A percentile compares a stretch with the other conserved stretches of the same genome.
These are phyloP conservation scores for Conopomorpha cramerella DNA, from an alignment of 1,140 invertebrate species.

Conservation along the genomic window DNA sequence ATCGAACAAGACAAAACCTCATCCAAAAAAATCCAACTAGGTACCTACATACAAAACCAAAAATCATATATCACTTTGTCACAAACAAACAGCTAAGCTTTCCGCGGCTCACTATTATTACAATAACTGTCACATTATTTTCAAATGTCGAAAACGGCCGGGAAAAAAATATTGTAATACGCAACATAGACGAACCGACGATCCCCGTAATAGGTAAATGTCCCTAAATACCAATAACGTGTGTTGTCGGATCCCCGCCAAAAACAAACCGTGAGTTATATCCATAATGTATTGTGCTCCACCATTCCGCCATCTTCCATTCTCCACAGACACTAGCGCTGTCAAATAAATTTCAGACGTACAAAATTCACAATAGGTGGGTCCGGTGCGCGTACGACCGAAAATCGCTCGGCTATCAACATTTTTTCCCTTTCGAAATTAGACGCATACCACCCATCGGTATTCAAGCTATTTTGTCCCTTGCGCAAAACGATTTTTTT, in stretches of 20 bases:
- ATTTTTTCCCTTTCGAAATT: constrained; percentile 18
- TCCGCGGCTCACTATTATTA: constrained; percentile 34
- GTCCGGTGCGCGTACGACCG: constrained; percentile 24
- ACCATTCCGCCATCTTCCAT: constrained; percentile 56
- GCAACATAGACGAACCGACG: too few species aligned
- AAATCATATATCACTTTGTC: constrained; percentile 43
- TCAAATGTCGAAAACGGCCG: too few species aligned
- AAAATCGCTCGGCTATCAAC: constrained; percentile 32
- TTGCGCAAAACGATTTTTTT: constrained; percentile 32
- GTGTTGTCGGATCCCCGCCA: constrained; percentile 55
- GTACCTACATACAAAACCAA: constrained; percentile 11
- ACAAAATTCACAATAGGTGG: constrained; percentile 55
- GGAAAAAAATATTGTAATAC: too few species aligned
- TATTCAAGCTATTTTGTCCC: constrained; percentile 32
- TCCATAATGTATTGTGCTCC: constrained; percentile 48
- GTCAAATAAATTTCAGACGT: constrained; percentile 57
- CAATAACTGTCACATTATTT: constrained; percentile 37
- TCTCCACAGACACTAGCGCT: constrained; percentile 52
- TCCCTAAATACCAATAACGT: constrained; percentile 57
- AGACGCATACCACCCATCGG: too few species aligned
- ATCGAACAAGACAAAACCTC: too few species aligned
- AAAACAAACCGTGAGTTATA: constrained; percentile 59
- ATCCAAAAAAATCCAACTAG: constrained; percentile 1
- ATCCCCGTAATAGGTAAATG: too few species aligned
- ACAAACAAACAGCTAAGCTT: constrained; percentile 34